Conservation (phyloP, 2,797 vertebrate genomes). For the Erpetoichthys calabaricus region DNA sequence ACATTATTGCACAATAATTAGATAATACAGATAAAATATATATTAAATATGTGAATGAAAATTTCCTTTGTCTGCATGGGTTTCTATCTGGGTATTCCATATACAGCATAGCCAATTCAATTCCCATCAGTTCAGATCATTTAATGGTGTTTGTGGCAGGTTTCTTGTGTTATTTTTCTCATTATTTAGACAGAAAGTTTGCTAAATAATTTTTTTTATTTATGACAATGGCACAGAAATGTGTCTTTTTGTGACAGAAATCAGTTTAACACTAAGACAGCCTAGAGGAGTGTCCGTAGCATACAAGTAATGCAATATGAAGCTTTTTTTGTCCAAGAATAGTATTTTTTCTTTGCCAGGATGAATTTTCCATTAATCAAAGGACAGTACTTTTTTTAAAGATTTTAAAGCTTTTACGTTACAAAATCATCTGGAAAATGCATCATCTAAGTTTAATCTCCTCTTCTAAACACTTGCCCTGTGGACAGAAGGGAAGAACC, state of each 20-base stretch:
- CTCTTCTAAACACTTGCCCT: slow-evolving; percentile 45
- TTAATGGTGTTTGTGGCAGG: too few species aligned
- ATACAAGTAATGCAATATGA: neutral
- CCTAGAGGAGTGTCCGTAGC: neutral
- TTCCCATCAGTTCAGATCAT: too few species aligned
- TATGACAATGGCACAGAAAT: too few species aligned
- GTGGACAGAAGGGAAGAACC: slow-evolving; percentile 13
- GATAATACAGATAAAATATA: too few species aligned
- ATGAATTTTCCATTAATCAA: slow-evolving; percentile 1
- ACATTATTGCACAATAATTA: too few species aligned
- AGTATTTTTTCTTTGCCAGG: neutral
- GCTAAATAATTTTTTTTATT: too few species aligned
- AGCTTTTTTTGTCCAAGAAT: neutral
- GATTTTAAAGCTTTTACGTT: slow-evolving; percentile 18
- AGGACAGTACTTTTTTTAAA: neutral
- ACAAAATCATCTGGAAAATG: slow-evolving; percentile 47
- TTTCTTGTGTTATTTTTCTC: too few species aligned
- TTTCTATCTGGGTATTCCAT: too few species aligned
- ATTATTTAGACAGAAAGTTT: too few species aligned
- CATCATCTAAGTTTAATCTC: slow-evolving; percentile 48
- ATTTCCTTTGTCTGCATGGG: too few species aligned
- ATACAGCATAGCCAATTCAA: too few species aligned
- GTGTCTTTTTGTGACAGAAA: neutral
- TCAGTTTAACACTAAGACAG: neutral
- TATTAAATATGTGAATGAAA: too few species aligned